A percentile compares a stretch with the other conserved stretches of the same genome.
phyloP scores from a whole-genome alignment of 2,888 invertebrate species.

The Leptinotarsa haldemani region DNA sequence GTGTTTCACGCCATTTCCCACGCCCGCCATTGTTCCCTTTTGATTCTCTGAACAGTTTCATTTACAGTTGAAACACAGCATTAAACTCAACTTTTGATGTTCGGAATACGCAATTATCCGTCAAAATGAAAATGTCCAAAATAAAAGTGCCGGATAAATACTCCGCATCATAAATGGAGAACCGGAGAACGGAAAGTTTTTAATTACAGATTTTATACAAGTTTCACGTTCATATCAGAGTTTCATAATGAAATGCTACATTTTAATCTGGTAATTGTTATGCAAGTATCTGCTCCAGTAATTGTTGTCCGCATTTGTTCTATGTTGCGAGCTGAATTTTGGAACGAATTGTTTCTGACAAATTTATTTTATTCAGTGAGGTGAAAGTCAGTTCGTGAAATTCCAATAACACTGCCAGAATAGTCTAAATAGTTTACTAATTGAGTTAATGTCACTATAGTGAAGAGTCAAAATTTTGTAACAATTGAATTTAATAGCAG shows the following conservation, averaged over 20 bases:
- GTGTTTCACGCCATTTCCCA: slow-evolving; percentile 2
- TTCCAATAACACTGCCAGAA: neutral
- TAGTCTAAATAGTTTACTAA: no score
- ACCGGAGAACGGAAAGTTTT: slow-evolving; percentile 19
- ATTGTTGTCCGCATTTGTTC: slow-evolving; percentile 20
- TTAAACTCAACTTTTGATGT: slow-evolving; percentile 19
- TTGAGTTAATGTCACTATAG: no score
- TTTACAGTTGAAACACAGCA: slow-evolving; percentile 14
- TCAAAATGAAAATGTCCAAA: slow-evolving; percentile 22
- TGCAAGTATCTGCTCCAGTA: slow-evolving; percentile 18
- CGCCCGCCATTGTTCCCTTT: slow-evolving; percentile 16
- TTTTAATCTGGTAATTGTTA: slow-evolving; percentile 28
- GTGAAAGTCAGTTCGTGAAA: neutral
- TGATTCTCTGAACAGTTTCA: slow-evolving; percentile 13
- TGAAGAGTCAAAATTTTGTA: no score
- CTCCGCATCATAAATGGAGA: slow-evolving; percentile 17
- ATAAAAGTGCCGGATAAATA: slow-evolving; percentile 21
- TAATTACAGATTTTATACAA: slow-evolving; percentile 25
- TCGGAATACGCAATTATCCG: slow-evolving; percentile 14
- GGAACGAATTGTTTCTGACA: neutral
- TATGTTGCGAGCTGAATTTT: neutral
- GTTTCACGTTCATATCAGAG: slow-evolving; percentile 24
- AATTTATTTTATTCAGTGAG: neutral
- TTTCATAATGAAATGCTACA: slow-evolving; percentile 24
- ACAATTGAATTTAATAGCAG: no score